phyloP scores from a whole-genome alignment of 2,888 invertebrate species.

The Trissonchulus sp. region DNA sequence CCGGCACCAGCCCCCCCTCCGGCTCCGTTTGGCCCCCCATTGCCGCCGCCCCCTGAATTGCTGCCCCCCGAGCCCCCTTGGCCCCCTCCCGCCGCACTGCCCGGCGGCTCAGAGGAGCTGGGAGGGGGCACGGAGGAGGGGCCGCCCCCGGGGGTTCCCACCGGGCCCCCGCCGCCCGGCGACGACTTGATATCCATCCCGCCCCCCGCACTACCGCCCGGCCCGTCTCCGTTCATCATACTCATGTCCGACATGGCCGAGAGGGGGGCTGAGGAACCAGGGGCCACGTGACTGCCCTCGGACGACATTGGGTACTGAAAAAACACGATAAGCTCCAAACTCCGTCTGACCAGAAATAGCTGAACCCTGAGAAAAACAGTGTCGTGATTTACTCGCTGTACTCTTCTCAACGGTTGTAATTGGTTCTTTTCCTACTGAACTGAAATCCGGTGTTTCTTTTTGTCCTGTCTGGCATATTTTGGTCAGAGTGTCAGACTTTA shows the following conservation, averaged over 20 bases:
- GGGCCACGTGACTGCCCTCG: background rate
- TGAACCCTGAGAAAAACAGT: no score
- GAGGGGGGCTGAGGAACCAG: background rate
- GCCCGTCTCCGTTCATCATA: background rate
- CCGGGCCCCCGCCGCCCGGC: background rate
- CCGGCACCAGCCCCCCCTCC: background rate
- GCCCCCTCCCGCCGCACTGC: background rate
- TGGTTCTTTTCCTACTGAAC: no score
- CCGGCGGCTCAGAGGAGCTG: background rate
- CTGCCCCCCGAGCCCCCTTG: background rate
- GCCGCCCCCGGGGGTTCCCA: background rate
- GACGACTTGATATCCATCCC: background rate
- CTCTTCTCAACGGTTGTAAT: no score
- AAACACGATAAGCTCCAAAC: no score
- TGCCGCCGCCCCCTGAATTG: background rate
- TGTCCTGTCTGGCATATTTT: no score
- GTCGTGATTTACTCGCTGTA: no score
- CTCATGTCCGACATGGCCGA: background rate
- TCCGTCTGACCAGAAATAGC: no score
- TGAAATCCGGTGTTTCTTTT: no score
- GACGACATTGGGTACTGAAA: background rate
- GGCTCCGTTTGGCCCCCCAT: no score
- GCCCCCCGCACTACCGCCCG: no score
- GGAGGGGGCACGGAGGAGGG: constrained; percentile 3
- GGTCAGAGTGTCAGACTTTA: no score